A percentile compares a stretch with the other conserved stretches of the same genome.
Conservation (phyloP, 53 echinoderm and acorn worm species). For the Echinometra lucunter region DNA sequence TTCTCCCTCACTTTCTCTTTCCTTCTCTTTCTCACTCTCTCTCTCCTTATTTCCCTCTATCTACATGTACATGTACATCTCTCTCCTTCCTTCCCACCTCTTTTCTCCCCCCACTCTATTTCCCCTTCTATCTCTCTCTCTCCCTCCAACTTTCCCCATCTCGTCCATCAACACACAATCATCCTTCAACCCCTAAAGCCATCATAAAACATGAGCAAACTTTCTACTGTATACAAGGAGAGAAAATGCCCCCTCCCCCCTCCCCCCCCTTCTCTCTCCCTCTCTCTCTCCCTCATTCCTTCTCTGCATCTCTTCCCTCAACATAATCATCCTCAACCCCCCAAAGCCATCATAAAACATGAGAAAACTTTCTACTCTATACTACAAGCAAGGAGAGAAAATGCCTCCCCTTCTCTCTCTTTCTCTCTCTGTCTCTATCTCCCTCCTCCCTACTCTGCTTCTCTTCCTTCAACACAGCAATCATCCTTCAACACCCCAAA, state of each 20-base stretch:
- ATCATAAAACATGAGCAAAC: too few relatives aligned
- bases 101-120: too few relatives aligned
- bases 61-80: too few relatives aligned
- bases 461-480: background rate
- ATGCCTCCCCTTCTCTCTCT: background rate
- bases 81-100: background rate
- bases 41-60: too few relatives aligned
- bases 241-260: too few relatives aligned
- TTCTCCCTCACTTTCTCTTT: background rate
- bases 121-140: too few relatives aligned
- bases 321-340: too few relatives aligned
- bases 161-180: background rate
- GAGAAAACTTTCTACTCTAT: background rate
- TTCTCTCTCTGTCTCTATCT: background rate
- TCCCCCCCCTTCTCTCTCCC: background rate
- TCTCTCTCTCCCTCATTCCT: background rate
- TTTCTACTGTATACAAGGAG: background rate
- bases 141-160: background rate
- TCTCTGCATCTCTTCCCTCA: background rate
- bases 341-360: background rate
- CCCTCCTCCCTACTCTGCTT: background rate
- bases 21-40: background rate
- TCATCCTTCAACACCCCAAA: constrained; percentile 36
- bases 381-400: background rate
- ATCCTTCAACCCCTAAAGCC: background rate